A percentile compares a stretch with the other conserved stretches of the same genome.
Conservation (phyloP, 2,113 vertebrate genomes). For the Peromyscus leucopus region DNA sequence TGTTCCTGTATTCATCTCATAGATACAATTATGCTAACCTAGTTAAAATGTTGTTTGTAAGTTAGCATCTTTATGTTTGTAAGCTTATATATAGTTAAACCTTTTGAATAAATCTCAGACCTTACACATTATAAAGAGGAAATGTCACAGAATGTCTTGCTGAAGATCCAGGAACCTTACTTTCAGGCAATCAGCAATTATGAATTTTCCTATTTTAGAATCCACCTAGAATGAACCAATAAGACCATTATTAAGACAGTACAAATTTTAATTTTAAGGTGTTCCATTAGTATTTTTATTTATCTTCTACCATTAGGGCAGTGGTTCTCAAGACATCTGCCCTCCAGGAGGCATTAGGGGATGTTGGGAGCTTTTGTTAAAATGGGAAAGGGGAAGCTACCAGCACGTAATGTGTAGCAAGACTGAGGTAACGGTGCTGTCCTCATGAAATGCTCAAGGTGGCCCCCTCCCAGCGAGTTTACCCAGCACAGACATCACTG, state of each 20-base stretch:
- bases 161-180: constrained; percentile 10
- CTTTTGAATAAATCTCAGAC: constrained; percentile 5
- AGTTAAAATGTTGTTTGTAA: neutral
- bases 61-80: neutral
- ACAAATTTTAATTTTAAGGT: neutral
- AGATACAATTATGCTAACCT: neutral
- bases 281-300: neutral
- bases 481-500: neutral
- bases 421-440: neutral
- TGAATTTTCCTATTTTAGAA: constrained; percentile 33
- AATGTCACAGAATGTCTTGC: neutral
- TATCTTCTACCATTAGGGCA: neutral
- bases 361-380: neutral
- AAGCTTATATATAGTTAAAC: neutral
- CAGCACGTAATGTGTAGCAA: neutral
- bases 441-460: neutral
- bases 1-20: neutral
- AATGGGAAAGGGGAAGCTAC: neutral
- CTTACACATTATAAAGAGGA: neutral
- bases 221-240: neutral
- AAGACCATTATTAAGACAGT: neutral
- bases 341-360: neutral
- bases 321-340: neutral
- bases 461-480: no score
- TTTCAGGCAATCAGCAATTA: neutral